phyloP scores from a whole-genome alignment of 2,113 vertebrate genomes.

The Brachypteracias leptosomus region DNA sequence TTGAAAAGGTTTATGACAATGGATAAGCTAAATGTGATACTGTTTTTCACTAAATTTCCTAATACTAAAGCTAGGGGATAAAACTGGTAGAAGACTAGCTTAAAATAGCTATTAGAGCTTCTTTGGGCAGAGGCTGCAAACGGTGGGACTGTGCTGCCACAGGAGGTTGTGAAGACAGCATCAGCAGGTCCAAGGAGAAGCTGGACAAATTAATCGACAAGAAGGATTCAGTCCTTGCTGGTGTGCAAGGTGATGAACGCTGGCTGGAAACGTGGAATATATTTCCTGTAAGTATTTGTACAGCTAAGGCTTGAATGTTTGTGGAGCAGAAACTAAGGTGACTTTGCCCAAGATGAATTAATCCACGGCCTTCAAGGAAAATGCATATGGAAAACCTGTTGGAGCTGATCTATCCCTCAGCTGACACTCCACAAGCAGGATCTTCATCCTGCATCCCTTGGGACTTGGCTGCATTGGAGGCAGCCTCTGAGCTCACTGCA shows the following conservation, averaged over 20 bases:
- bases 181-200: neutral
- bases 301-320: neutral
- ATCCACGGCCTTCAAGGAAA: neutral
- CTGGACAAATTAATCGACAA: neutral
- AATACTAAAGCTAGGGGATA: neutral
- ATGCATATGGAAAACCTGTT: neutral
- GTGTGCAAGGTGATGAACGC: neutral
- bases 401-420: neutral
- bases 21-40: neutral
- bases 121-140: neutral
- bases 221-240: neutral
- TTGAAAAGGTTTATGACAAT: neutral
- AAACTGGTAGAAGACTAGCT: neutral
- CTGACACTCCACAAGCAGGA: neutral
- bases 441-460: neutral
- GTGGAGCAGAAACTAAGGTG: neutral
- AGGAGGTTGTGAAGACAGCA: neutral
- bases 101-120: neutral
- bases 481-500: rapidly evolving
- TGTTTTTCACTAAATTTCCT: neutral
- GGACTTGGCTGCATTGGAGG: neutral
- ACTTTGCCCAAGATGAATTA: neutral
- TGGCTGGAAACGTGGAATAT: neutral
- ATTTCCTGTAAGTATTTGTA: neutral
- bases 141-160: neutral